Base-by-base conservation (phyloP, 2,797 vertebrate species). In the Schizopygopsis malacanthus region DNA sequence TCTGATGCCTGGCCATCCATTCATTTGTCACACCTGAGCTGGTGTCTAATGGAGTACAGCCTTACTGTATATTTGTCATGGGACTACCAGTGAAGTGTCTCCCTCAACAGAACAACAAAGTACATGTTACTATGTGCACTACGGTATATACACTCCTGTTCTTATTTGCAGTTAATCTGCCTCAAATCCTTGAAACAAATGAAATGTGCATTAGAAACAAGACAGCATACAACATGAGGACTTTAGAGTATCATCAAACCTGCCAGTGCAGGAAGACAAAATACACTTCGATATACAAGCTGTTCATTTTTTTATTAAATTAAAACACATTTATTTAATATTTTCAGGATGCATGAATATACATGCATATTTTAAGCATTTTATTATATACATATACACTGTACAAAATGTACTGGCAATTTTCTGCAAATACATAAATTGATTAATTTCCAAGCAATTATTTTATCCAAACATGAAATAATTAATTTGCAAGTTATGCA, bases 21-120 rank as follows among this genome's bases (percentile, higher is more conserved):
- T 91, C 89, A 92, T 90, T 88, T 89, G 89, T 90, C 89, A 87
- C 90, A 90, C 86, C 80, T 89, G 52, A 45, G 69, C 73, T 88
- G 83, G 85, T 76, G 80, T 91, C 85, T 89, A 89, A 88, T 78
- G 76, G 83, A 71, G 69, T 91, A 89, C 67, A 83, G 83, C 89
- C 88, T 89, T 67, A 65, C 86, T 88, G 86, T 86, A 90, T 82
- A 84, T 85, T 79, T 87, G 84, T 85, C 79, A 85, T 59, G 78
- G 81, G 75, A 65, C 67, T 84, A 67, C 83, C 83, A 84, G 67
- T 45, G 76, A 87, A 67, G 79, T 50, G 15, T 25, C 63, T 47
- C 69, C 54, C 50, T 12, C 28, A 45, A 80, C 25, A 61, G 43
- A 61, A 69, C 11, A 25, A 28, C 28, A 76, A 70, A 54, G 1